A percentile compares a stretch with the other conserved stretches of the same genome.
phyloP scores from a whole-genome alignment of 2,797 vertebrate genomes.

The Rhinichthys osculus region DNA sequence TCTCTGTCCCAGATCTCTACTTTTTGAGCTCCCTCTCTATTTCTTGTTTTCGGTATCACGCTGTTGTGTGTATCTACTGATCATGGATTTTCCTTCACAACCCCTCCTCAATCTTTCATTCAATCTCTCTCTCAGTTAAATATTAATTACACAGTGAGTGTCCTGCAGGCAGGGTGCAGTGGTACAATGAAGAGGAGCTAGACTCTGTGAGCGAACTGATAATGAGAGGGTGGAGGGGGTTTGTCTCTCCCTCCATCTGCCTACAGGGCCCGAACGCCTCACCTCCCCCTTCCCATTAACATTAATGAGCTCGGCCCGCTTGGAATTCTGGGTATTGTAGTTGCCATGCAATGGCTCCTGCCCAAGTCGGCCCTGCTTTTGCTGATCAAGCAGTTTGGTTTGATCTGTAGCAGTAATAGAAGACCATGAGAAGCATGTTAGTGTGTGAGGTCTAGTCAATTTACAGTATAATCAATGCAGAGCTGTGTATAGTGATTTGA shows the following conservation, averaged over 20 bases:
- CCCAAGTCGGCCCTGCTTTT: constrained; percentile 26
- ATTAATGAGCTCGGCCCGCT: constrained; percentile 8
- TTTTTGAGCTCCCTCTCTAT: neutral
- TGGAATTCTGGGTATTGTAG: constrained; percentile 52
- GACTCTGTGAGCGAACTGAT: constrained; percentile 68
- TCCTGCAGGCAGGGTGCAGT: constrained; percentile 74
- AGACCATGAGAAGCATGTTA: constrained; percentile 51
- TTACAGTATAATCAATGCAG: constrained; percentile 69
- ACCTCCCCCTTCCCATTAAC: constrained; percentile 22
- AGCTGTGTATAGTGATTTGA: constrained; percentile 67
- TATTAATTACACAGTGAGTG: constrained; percentile 79
- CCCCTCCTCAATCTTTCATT: neutral
- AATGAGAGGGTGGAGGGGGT: constrained; percentile 67
- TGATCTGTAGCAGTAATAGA: constrained; percentile 54
- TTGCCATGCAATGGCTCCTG: neutral
- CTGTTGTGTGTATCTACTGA: constrained; percentile 26
- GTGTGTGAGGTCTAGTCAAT: constrained; percentile 55
- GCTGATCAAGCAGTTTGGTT: constrained; percentile 34
- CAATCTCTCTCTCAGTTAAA: constrained; percentile 73
- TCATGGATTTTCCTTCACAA: neutral
- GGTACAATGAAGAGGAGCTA: constrained; percentile 75
- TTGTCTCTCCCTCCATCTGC: constrained; percentile 33
- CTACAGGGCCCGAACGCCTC: constrained; percentile 32
- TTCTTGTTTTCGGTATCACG: constrained; percentile 43
- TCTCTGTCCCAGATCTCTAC: constrained; percentile 26